A percentile compares a stretch with the other conserved stretches of the same genome.
phyloP scores from a whole-genome alignment of 1,140 invertebrate species.

The Drosophila santomea region DNA sequence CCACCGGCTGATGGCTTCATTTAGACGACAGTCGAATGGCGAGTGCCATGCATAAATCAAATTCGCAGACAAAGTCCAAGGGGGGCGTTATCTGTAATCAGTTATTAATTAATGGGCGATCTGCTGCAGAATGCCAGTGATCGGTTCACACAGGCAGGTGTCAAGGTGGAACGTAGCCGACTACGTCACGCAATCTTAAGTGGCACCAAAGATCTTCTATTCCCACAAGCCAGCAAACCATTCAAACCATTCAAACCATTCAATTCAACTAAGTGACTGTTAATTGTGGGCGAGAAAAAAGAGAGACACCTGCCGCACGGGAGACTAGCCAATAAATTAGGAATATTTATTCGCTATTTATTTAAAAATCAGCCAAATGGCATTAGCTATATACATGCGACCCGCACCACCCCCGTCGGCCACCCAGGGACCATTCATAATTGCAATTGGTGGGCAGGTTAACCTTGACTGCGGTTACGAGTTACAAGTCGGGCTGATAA shows the following conservation, averaged over 20 bases:
- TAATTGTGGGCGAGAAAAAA: slow-evolving; percentile 28
- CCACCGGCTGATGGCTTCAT: slow-evolving; percentile 20
- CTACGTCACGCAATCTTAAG: slow-evolving; percentile 12
- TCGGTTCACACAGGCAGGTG: slow-evolving; percentile 28
- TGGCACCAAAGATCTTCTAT: slow-evolving; percentile 9
- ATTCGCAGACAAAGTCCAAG: neutral
- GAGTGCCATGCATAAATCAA: slow-evolving; percentile 25
- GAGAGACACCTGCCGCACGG: slow-evolving; percentile 20
- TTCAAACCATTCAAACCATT: neutral
- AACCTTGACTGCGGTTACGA: slow-evolving; percentile 68
- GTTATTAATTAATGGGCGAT: neutral
- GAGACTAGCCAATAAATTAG: slow-evolving; percentile 30
- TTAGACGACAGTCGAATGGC: neutral
- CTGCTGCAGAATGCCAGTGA: neutral
- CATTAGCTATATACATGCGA: neutral
- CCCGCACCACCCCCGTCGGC: neutral
- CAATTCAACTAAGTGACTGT: slow-evolving; percentile 11
- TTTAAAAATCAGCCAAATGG: slow-evolving; percentile 18
- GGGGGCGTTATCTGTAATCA: slow-evolving; percentile 5
- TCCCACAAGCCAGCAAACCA: neutral
- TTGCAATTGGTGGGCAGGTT: slow-evolving; percentile 37
- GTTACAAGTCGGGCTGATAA: slow-evolving; percentile 47
- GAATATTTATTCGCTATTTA: slow-evolving; percentile 41
- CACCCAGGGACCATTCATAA: slow-evolving; percentile 14
- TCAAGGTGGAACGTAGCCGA: slow-evolving; percentile 9